phyloP scores from a whole-genome alignment of 2,888 invertebrate species.

The Scotopteryx bipunctaria region DNA sequence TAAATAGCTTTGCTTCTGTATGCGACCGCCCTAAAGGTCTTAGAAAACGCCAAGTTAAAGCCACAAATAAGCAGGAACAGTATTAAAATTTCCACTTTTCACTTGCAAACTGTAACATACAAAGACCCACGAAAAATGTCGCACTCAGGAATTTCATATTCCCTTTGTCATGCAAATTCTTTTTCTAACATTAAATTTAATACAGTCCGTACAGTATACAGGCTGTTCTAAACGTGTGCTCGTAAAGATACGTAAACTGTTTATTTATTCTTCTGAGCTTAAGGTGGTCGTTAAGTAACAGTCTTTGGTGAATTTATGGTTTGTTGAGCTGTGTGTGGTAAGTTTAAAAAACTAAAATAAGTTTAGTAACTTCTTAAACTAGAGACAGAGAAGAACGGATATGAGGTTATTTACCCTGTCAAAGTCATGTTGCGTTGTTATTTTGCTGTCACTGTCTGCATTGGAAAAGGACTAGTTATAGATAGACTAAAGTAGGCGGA shows the following conservation, averaged over 20 bases:
- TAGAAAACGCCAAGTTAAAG: neutral
- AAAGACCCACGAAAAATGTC: constrained; percentile 35
- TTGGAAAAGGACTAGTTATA: too few relatives aligned
- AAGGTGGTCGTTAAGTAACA: constrained; percentile 17
- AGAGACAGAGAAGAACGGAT: too few relatives aligned
- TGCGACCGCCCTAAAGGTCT: neutral
- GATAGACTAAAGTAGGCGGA: too few relatives aligned
- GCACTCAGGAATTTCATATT: constrained; percentile 37
- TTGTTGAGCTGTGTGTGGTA: constrained; percentile 22
- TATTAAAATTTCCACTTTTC: constrained; percentile 18
- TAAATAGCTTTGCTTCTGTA: neutral
- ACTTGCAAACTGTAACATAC: constrained; percentile 27
- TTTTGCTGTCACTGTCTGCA: too few relatives aligned
- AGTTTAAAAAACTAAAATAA: constrained; percentile 19
- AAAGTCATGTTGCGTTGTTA: too few relatives aligned
- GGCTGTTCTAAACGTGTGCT: constrained; percentile 24
- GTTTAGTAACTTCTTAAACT: too few relatives aligned
- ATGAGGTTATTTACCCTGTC: too few relatives aligned
- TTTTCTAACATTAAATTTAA: constrained; percentile 43
- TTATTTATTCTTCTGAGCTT: constrained; percentile 21
- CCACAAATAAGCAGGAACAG: neutral
- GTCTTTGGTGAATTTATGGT: constrained; percentile 20
- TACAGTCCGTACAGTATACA: constrained; percentile 35
- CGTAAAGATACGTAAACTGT: constrained; percentile 28
- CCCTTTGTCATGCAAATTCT: constrained; percentile 44